Evolutionary conservation across 2,797 vertebrate species (phyloP).

Genomic region (Falco columbarius): DNA sequence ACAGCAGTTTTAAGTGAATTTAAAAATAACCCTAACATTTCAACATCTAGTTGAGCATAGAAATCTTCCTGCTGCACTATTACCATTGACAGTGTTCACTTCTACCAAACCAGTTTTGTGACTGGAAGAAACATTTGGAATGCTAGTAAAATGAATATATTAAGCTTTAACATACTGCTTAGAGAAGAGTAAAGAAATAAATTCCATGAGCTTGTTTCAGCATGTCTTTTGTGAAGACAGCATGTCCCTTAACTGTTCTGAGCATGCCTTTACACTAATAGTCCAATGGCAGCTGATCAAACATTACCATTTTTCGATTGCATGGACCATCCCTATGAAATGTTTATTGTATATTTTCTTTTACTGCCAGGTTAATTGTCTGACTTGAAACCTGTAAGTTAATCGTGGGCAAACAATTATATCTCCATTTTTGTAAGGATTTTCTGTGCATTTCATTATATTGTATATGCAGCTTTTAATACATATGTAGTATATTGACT

Average conservation of each 20-base stretch:
- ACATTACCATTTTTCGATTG: not conserved
- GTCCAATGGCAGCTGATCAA: not conserved
- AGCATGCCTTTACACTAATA: not conserved
- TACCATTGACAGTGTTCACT: not conserved
- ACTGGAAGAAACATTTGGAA: not conserved
- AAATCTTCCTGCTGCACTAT: not conserved
- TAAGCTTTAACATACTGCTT: not conserved
- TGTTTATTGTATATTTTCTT: not conserved
- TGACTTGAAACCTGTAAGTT: not conserved
- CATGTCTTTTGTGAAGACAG: not conserved
- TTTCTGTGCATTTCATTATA: not conserved
- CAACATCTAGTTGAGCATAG: conserved; percentile 4
- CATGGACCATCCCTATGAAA: not conserved
- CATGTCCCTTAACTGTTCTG: not conserved
- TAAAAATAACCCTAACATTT: conserved; percentile 31
- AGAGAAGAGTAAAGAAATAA: not conserved
- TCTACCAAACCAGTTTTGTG: not conserved
- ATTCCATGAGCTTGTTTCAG: not conserved
- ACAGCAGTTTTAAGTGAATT: not conserved
- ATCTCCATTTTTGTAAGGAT: not conserved
- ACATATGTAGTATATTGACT: not conserved
- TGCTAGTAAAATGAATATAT: not conserved
- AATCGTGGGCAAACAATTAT: not conserved
- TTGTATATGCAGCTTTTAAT: not conserved
- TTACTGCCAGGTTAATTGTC: conserved; percentile 53